These are phyloP conservation scores for Yoshiicerus persimilis DNA, from an alignment of 1,140 invertebrate species.

Conservation along the genomic window DNA sequence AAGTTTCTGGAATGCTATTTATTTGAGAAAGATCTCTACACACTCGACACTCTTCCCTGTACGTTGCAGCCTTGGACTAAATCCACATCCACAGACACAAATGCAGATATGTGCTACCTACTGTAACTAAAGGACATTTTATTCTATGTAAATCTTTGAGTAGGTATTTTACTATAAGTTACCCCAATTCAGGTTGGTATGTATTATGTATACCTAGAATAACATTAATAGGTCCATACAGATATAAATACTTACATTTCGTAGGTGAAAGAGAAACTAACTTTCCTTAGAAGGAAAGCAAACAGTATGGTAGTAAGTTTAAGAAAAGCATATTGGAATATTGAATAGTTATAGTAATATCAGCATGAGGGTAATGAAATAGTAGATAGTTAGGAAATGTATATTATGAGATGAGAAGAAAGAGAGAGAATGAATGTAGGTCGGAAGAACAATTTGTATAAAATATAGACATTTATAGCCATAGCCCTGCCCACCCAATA, in stretches of 20 bases:
- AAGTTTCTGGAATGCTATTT: constrained; percentile 16
- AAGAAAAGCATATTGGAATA: too few relatives aligned
- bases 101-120: background rate
- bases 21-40: background rate
- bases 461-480: constrained; percentile 23
- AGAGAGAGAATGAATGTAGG: background rate
- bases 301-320: too few relatives aligned
- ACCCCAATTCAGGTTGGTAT: background rate
- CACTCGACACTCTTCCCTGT: background rate
- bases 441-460: constrained; percentile 12
- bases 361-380: background rate
- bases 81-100: background rate
- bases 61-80: background rate
- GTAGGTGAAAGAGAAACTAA: too few relatives aligned
- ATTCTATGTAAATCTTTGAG: background rate
- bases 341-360: background rate
- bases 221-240: too few relatives aligned
- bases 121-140: background rate
- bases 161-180: background rate
- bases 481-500: constrained; percentile 14
- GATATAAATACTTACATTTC: too few relatives aligned
- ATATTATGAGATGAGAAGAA: background rate
- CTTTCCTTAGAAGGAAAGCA: too few relatives aligned
- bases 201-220: too few relatives aligned
- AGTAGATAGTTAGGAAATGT: background rate